Percentiles rank a stretch among this genome's conserved stretches.
Conservation (phyloP, 2,888 invertebrate species). For the Liposcelis brunnea region DNA sequence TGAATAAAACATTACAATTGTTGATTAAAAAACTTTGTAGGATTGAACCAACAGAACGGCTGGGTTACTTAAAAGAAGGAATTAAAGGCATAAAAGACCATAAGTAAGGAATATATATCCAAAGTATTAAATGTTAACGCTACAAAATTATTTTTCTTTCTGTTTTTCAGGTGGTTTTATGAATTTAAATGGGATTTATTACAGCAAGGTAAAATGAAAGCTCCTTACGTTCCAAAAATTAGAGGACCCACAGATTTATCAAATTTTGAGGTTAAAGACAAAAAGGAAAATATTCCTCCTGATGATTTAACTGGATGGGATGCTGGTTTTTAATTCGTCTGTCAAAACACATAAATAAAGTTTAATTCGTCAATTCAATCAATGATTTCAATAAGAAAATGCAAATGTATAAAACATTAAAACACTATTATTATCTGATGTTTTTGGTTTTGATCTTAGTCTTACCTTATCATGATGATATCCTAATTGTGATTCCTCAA, state of each 20-base stretch:
- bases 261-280: conserved; percentile 76
- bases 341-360: too few species aligned
- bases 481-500: too few species aligned
- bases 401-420: too few species aligned
- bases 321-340: conserved; percentile 63
- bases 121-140: background rate
- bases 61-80: conserved; percentile 78
- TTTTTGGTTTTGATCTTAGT: too few species aligned
- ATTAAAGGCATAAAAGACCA: conserved; percentile 71
- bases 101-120: conserved; percentile 33
- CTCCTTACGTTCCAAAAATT: conserved; percentile 54
- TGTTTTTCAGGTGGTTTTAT: conserved; percentile 60
- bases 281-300: conserved; percentile 62
- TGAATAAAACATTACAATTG: conserved; percentile 59
- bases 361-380: too few species aligned
- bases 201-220: conserved; percentile 42
- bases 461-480: too few species aligned
- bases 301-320: conserved; percentile 88
- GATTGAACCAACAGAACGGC: conserved; percentile 66
- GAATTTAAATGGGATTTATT: conserved; percentile 80
- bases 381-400: too few species aligned
- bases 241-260: conserved; percentile 53
- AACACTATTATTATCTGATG: too few species aligned
- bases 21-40: conserved; percentile 75
- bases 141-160: conserved; percentile 8